Conservation (phyloP, 2,888 invertebrate genomes). For the Trachelus iudaicus region DNA sequence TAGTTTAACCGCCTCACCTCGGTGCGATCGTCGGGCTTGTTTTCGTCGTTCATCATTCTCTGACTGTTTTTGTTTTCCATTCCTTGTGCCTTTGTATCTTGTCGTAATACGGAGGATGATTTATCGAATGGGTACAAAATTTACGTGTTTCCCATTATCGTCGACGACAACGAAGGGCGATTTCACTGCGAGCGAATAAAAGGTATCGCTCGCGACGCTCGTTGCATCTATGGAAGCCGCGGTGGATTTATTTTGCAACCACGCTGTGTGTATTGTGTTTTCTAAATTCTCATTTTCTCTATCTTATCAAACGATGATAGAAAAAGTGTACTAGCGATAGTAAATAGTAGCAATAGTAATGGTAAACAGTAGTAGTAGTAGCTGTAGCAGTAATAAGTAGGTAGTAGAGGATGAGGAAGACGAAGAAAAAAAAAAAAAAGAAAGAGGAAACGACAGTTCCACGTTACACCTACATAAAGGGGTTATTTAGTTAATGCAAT, state of each 20-base stretch:
- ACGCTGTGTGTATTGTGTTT: slow-evolving; percentile 37
- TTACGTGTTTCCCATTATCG: background rate
- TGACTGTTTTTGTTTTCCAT: background rate
- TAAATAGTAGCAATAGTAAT: background rate
- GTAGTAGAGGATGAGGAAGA: background rate
- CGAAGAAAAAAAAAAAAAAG: background rate
- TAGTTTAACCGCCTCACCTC: background rate
- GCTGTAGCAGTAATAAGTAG: too few relatives aligned
- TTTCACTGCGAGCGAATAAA: background rate
- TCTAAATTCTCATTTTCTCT: background rate
- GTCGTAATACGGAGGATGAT: background rate
- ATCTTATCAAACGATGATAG: background rate
- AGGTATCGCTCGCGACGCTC: background rate
- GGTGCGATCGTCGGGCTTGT: background rate
- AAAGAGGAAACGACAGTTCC: background rate
- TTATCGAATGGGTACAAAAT: background rate
- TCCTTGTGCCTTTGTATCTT: background rate
- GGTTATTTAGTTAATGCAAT: background rate
- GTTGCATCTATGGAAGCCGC: background rate
- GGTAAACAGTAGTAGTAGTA: background rate
- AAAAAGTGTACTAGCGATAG: slow-evolving; percentile 4
- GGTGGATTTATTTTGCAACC: slow-evolving; percentile 47
- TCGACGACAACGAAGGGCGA: background rate
- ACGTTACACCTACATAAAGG: slow-evolving; percentile 7
- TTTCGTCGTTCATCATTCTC: background rate